Conservation (phyloP, 2,113 vertebrate genomes). For the Odocoileus hemionus region DNA sequence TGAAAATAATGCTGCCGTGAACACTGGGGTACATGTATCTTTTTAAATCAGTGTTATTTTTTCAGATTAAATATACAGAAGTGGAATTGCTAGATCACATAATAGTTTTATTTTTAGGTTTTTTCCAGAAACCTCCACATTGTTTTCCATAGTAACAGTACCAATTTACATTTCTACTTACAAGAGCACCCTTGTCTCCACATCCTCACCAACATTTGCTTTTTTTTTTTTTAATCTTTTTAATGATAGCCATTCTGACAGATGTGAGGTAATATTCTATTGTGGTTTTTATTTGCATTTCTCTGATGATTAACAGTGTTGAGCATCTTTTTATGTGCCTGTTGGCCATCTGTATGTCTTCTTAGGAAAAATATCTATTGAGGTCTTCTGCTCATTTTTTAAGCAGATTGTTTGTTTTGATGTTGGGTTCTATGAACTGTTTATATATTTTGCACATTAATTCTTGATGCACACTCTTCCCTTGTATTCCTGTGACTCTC, state of each 20-base stretch:
- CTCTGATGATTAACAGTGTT: neutral
- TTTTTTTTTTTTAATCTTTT: neutral
- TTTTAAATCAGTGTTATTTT: neutral
- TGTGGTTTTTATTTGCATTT: neutral
- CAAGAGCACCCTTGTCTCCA: neutral
- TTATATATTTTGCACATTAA: neutral
- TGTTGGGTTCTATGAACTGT: neutral
- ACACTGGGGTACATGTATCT: neutral
- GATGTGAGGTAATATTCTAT: neutral
- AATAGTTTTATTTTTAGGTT: neutral
- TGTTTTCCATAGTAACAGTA: neutral
- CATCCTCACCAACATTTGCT: neutral
- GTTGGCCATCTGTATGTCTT: neutral
- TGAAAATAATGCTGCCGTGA: neutral
- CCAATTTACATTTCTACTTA: neutral
- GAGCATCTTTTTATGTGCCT: neutral
- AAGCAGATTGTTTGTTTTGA: neutral
- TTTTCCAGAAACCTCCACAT: neutral
- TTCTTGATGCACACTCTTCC: neutral
- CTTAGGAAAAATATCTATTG: neutral
- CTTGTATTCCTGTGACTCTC: neutral
- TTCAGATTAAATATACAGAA: neutral
- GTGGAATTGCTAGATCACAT: neutral
- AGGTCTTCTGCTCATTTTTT: neutral
- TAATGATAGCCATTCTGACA: neutral